Evolutionary conservation across 2,797 vertebrate genomes (phyloP).

Genomic region (Sebastolobus alascanus): DNA sequence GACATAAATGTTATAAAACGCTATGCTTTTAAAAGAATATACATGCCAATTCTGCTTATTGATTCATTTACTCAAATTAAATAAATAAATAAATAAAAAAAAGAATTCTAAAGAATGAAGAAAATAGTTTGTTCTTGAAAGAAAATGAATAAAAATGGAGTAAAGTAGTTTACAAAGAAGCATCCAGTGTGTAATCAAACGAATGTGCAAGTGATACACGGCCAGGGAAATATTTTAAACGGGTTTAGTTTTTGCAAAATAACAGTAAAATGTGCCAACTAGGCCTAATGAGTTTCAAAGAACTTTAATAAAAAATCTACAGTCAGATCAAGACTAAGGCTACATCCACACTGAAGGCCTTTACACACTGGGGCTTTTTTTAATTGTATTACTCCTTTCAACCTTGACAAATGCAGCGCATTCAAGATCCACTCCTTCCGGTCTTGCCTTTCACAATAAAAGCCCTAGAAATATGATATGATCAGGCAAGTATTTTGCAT

Average conservation of each 20-base stretch:
- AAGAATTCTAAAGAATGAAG: background rate
- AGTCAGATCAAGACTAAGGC: too few species aligned
- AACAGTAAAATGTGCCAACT: background rate
- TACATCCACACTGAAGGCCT: background rate
- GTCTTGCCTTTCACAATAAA: too few species aligned
- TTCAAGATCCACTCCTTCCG: too few species aligned
- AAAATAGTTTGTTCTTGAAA: background rate
- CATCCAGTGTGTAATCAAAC: background rate
- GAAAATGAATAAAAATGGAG: background rate
- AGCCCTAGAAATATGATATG: too few species aligned
- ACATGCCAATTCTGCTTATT: slow-evolving; percentile 16
- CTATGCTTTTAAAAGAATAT: slow-evolving; percentile 40
- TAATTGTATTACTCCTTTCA: too few species aligned
- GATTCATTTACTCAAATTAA: slow-evolving; percentile 30
- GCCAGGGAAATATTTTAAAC: background rate
- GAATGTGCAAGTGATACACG: background rate
- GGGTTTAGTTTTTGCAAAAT: background rate
- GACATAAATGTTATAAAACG: slow-evolving; percentile 39
- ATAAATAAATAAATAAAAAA: background rate
- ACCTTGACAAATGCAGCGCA: too few species aligned
- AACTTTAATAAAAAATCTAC: background rate
- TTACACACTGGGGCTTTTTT: too few species aligned
- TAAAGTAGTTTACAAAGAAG: background rate
- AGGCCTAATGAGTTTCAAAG: background rate
- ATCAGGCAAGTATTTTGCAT: too few species aligned